Percentiles rank a stretch among this genome's conserved stretches.
Conservation (phyloP, 1,140 invertebrate genomes). For the Carposina sasakii region DNA sequence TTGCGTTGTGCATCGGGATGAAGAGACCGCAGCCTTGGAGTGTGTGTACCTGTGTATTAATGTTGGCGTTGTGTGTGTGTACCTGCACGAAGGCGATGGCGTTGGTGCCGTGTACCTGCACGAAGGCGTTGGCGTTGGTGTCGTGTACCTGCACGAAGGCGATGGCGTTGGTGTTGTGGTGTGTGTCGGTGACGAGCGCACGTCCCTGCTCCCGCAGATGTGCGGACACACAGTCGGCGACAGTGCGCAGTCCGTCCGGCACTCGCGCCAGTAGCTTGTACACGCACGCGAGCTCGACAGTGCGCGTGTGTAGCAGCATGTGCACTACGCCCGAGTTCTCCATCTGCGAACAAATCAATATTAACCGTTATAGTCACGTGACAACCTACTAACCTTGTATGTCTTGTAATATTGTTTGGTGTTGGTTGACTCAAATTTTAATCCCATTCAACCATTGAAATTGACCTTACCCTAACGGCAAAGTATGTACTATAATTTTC, state of each 20-base stretch:
- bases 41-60: too few relatives aligned
- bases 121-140: conserved; percentile 93
- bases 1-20: too few relatives aligned
- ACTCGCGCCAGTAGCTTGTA: conserved; percentile 97
- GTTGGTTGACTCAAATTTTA: too few relatives aligned
- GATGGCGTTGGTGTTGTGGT: conserved; percentile 92
- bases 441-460: too few relatives aligned
- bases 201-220: conserved; percentile 96
- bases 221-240: conserved; percentile 94
- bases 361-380: too few relatives aligned
- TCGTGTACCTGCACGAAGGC: conserved; percentile 90
- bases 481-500: too few relatives aligned
- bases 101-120: conserved; percentile 79
- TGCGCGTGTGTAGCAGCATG: conserved; percentile 98
- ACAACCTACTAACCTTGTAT: too few relatives aligned
- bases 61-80: too few relatives aligned
- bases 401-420: too few relatives aligned
- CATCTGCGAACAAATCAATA: conserved; percentile 85
- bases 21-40: too few relatives aligned
- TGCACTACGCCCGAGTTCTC: conserved; percentile 99
- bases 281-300: conserved; percentile 96
- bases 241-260: conserved; percentile 91
- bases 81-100: too few relatives aligned
- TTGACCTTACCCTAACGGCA: too few relatives aligned
- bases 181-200: conserved; percentile 93